These are phyloP conservation scores for Hecatera dysodea DNA, from an alignment of 2,888 invertebrate genomes.

Conservation along the genomic window DNA sequence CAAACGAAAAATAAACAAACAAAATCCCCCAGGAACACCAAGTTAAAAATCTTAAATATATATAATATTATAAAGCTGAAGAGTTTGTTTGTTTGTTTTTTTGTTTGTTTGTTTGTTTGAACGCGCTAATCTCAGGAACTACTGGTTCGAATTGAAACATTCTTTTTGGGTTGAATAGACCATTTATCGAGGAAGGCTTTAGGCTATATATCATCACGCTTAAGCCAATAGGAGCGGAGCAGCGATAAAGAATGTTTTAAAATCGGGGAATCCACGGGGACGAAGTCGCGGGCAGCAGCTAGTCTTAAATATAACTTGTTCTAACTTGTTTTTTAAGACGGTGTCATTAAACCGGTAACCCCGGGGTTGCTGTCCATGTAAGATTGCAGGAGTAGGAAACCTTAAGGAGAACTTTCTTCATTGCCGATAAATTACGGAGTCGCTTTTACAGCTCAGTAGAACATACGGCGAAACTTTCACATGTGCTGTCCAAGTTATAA, in stretches of 20 bases:
- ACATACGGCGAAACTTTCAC: slow-evolving; percentile 85
- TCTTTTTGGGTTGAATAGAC: too few relatives aligned
- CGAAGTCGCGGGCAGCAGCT: too few relatives aligned
- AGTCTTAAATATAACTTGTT: slow-evolving; percentile 60
- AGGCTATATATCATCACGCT: too few relatives aligned
- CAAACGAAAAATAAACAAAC: slow-evolving; percentile 55
- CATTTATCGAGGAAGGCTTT: too few relatives aligned
- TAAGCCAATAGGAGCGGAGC: too few relatives aligned
- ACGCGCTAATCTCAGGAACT: too few relatives aligned
- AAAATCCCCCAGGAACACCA: slow-evolving; percentile 24
- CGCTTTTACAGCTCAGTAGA: slow-evolving; percentile 88
- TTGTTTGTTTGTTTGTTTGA: too few relatives aligned
- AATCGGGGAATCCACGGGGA: too few relatives aligned
- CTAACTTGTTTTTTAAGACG: slow-evolving; percentile 66
- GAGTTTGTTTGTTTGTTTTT: too few relatives aligned
- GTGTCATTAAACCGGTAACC: slow-evolving; percentile 70
- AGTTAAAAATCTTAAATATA: slow-evolving; percentile 61
- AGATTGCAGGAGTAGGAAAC: slow-evolving; percentile 79
- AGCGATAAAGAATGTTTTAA: too few relatives aligned
- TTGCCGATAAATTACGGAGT: slow-evolving; percentile 89
- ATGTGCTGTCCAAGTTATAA: slow-evolving; percentile 66
- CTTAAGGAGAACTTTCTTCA: slow-evolving; percentile 82
- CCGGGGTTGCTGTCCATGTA: slow-evolving; percentile 73
- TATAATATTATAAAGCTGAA: too few relatives aligned
- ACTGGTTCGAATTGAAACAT: too few relatives aligned